A percentile compares a stretch with the other conserved stretches of the same genome.
These are phyloP conservation scores for Thalassophryne amazonica DNA, from an alignment of 2,797 vertebrate genomes.

Conservation along the genomic window DNA sequence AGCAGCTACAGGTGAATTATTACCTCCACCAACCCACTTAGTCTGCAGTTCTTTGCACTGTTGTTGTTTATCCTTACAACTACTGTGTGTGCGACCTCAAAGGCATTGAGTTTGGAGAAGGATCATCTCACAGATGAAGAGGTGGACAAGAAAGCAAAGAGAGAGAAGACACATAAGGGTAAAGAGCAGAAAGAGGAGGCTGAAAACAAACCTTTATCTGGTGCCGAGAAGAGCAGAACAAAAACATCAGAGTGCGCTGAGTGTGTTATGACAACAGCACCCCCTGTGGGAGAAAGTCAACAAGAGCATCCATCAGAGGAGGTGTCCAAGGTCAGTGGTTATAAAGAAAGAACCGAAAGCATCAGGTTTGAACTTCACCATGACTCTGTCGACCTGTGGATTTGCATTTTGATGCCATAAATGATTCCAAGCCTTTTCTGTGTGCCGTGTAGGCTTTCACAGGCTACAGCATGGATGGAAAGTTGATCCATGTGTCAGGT, in stretches of 20 bases:
- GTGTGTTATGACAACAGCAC: not conserved
- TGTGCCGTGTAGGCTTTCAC: conserved; percentile 65
- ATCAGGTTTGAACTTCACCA: too few relatives aligned
- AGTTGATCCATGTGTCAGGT: conserved; percentile 82
- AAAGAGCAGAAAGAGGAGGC: conserved; percentile 45
- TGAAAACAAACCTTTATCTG: not conserved
- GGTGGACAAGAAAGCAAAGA: conserved; percentile 70
- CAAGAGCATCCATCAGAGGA: conserved; percentile 13
- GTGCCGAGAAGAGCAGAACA: conserved; percentile 49
- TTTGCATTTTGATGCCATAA: too few relatives aligned
- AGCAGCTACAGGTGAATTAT: too few relatives aligned
- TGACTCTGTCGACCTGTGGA: too few relatives aligned
- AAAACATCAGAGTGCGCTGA: conserved; percentile 21
- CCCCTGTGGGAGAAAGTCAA: not conserved
- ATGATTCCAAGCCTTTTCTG: not conserved
- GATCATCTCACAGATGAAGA: conserved; percentile 80
- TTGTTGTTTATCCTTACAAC: too few relatives aligned
- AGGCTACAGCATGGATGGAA: conserved; percentile 84
- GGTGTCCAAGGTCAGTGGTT: conserved; percentile 31
- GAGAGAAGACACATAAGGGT: conserved; percentile 51
- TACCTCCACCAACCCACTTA: not conserved
- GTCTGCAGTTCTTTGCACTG: not conserved
- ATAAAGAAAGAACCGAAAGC: not conserved
- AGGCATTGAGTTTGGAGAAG: conserved; percentile 89
- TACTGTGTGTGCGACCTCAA: not conserved